phyloP scores from a whole-genome alignment of 2,888 invertebrate genomes.

The Miltochrista miniata region DNA sequence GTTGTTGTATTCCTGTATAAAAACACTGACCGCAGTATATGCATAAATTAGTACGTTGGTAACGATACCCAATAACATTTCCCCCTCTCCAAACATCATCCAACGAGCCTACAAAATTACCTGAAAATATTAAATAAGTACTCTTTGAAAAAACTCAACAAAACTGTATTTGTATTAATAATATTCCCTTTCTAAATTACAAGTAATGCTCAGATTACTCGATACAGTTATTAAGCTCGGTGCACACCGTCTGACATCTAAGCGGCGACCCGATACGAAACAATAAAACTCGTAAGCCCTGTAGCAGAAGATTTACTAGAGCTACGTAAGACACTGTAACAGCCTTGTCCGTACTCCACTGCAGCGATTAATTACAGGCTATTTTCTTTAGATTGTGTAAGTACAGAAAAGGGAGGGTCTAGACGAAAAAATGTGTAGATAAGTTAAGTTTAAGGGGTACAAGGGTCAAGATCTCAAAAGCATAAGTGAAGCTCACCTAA shows the following conservation, averaged over 20 bases:
- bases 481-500: too few species aligned
- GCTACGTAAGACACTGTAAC: constrained; percentile 76
- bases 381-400: constrained; percentile 23
- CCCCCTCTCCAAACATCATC: too few species aligned
- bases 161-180: not conserved
- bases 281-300: constrained; percentile 82
- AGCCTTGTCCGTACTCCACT: constrained; percentile 54
- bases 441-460: too few species aligned
- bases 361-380: constrained; percentile 35
- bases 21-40: too few species aligned
- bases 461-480: too few species aligned
- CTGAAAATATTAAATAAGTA: too few species aligned
- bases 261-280: constrained; percentile 48
- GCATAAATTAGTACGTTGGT: too few species aligned
- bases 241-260: constrained; percentile 40
- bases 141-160: too few species aligned
- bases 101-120: too few species aligned
- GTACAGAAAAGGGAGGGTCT: not conserved
- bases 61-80: too few species aligned
- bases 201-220: not conserved
- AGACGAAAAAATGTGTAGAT: too few species aligned
- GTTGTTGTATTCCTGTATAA: too few species aligned
- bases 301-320: constrained; percentile 77
- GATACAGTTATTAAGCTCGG: constrained; percentile 21
- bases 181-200: not conserved